These are phyloP conservation scores for Drosophila mayri DNA, from an alignment of 1,140 invertebrate species.

Conservation along the genomic window DNA sequence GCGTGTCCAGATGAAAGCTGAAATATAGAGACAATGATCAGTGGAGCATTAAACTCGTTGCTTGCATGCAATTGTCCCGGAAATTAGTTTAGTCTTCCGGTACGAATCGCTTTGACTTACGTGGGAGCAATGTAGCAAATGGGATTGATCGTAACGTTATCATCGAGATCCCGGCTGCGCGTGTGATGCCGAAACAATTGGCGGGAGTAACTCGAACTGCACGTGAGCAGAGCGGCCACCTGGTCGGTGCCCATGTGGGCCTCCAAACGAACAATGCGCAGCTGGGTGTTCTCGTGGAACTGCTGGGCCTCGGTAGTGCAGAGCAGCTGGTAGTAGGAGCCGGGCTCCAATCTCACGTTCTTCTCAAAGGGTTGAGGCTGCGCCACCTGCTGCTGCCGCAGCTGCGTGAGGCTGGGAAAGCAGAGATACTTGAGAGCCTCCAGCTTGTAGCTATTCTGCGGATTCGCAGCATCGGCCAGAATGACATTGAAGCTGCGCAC, in stretches of 20 bases:
- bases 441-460: constrained; percentile 67
- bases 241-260: constrained; percentile 79
- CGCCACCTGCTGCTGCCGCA: constrained; percentile 35
- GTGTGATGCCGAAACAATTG: constrained; percentile 77
- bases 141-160: constrained; percentile 78
- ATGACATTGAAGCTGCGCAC: constrained; percentile 69
- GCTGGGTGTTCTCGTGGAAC: constrained; percentile 82
- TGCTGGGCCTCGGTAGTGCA: constrained; percentile 77
- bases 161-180: constrained; percentile 78
- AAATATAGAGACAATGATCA: constrained; percentile 39
- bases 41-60: constrained; percentile 50
- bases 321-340: constrained; percentile 71
- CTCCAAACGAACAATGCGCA: constrained; percentile 74
- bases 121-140: constrained; percentile 84
- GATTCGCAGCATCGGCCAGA: constrained; percentile 70
- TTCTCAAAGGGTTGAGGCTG: constrained; percentile 57
- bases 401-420: constrained; percentile 58
- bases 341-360: constrained; percentile 74
- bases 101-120: constrained; percentile 74
- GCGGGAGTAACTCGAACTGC: constrained; percentile 60
- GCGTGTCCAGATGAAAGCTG: constrained; percentile 83
- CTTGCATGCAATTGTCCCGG: constrained; percentile 24
- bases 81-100: constrained; percentile 51
- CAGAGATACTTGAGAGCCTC: constrained; percentile 67
- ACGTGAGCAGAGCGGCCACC: constrained; percentile 64